phyloP scores from a whole-genome alignment of 1,140 invertebrate species.

The Meteorus sp. region DNA sequence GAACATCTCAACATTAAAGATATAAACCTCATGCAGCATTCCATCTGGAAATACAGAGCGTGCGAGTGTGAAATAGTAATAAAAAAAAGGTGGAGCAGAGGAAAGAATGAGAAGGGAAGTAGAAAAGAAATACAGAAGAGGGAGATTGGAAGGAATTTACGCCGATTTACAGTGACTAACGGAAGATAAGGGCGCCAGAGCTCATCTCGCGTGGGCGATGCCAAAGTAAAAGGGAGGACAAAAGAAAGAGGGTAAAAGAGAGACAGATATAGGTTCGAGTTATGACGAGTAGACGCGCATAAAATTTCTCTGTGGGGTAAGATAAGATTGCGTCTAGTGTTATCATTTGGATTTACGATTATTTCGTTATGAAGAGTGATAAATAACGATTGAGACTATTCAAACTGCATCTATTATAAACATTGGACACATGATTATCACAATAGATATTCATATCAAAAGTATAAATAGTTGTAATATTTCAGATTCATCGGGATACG shows the following conservation, averaged over 20 bases:
- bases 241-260: no score
- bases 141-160: slow-evolving; percentile 18
- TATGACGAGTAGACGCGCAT: slow-evolving; percentile 27
- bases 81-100: no score
- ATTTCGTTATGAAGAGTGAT: slow-evolving; percentile 29
- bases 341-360: slow-evolving; percentile 28
- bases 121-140: not conserved
- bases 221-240: no score
- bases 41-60: no score
- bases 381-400: not conserved
- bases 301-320: slow-evolving; percentile 18
- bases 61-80: slow-evolving; percentile 11
- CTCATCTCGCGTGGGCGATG: slow-evolving; percentile 15
- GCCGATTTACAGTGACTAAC: slow-evolving; percentile 15
- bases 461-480: no score
- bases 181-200: not conserved
- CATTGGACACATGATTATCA: no score
- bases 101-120: not conserved
- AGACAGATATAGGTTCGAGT: slow-evolving; percentile 20
- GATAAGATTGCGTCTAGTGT: slow-evolving; percentile 4
- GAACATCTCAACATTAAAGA: not conserved
- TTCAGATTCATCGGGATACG: no score
- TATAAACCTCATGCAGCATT: no score
- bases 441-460: not conserved
- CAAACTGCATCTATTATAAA: no score